phyloP scores from a whole-genome alignment of 1,140 invertebrate genomes.

The Pseudomyrmex flavicornis region DNA sequence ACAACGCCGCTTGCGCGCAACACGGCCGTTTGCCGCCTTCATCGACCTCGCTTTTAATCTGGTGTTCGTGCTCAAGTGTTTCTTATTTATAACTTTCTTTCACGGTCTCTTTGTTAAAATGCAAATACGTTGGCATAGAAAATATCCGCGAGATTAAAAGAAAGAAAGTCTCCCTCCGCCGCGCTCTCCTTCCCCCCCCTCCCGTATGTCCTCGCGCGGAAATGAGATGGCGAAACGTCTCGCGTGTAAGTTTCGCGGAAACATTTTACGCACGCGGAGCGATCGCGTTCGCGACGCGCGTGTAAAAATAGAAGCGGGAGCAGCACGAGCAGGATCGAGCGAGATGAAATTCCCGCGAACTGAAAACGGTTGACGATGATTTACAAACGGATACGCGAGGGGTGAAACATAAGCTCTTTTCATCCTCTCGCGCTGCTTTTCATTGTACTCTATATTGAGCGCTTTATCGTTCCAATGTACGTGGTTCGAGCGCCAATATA shows the following conservation, averaged over 20 bases:
- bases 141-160: slow-evolving; percentile 38
- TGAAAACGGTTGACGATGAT: slow-evolving; percentile 41
- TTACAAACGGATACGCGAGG: slow-evolving; percentile 46
- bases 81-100: slow-evolving; percentile 58
- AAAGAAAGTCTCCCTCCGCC: slow-evolving; percentile 19
- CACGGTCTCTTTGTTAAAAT: slow-evolving; percentile 56
- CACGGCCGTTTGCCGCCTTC: slow-evolving; percentile 4
- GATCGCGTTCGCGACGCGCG: neutral
- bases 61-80: slow-evolving; percentile 44
- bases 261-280: slow-evolving; percentile 25
- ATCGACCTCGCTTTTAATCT: slow-evolving; percentile 53
- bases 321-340: slow-evolving; percentile 9
- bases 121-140: slow-evolving; percentile 54
- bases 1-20: neutral
- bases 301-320: slow-evolving; percentile 48
- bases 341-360: slow-evolving; percentile 39
- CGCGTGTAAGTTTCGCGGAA: slow-evolving; percentile 12
- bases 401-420: slow-evolving; percentile 48
- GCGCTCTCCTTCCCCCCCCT: slow-evolving; percentile 12
- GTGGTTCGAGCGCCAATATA: slow-evolving; percentile 31
- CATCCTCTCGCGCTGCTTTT: slow-evolving; percentile 57
- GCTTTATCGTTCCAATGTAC: slow-evolving; percentile 51
- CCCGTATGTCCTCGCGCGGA: slow-evolving; percentile 29
- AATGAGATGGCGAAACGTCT: slow-evolving; percentile 41
- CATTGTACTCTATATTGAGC: slow-evolving; percentile 52